Evolutionary conservation across 2,888 invertebrate species (phyloP).

Genomic region (Chloromyia formosa): DNA sequence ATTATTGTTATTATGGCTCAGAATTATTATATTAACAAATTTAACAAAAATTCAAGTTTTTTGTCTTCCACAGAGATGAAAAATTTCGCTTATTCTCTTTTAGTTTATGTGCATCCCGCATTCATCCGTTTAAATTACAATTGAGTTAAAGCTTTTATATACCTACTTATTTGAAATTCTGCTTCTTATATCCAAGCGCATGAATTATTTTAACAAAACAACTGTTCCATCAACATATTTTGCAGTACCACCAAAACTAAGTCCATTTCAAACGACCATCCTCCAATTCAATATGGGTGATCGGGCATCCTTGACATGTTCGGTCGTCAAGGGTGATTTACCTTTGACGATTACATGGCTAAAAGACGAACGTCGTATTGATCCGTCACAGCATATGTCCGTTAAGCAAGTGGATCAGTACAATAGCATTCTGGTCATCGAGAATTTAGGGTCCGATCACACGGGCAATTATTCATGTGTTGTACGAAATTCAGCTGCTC

Average conservation of each 20-base stretch:
- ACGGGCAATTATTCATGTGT: conserved; percentile 82
- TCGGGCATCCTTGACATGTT: conserved; percentile 77
- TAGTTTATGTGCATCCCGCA: too few species aligned
- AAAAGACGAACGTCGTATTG: conserved; percentile 75
- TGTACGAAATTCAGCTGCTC: conserved; percentile 76
- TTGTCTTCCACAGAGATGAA: too few species aligned
- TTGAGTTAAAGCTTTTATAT: neutral
- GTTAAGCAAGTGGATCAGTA: conserved; percentile 79
- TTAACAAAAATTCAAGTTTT: too few species aligned
- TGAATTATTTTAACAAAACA: neutral
- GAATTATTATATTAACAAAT: too few species aligned
- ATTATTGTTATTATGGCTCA: too few species aligned
- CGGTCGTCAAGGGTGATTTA: conserved; percentile 78
- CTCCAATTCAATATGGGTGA: conserved; percentile 77
- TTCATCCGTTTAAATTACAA: neutral
- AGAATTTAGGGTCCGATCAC: conserved; percentile 78
- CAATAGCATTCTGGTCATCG: conserved; percentile 81
- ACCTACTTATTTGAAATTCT: neutral
- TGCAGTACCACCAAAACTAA: conserved; percentile 79
- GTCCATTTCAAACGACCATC: conserved; percentile 74
- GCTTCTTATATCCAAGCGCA: neutral
- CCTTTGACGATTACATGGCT: conserved; percentile 81
- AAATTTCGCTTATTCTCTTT: too few species aligned
- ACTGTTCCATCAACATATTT: conserved; percentile 35
- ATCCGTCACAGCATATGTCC: conserved; percentile 71